phyloP scores from a whole-genome alignment of 2,113 vertebrate genomes.

The Oncorhynchus kisutch region DNA sequence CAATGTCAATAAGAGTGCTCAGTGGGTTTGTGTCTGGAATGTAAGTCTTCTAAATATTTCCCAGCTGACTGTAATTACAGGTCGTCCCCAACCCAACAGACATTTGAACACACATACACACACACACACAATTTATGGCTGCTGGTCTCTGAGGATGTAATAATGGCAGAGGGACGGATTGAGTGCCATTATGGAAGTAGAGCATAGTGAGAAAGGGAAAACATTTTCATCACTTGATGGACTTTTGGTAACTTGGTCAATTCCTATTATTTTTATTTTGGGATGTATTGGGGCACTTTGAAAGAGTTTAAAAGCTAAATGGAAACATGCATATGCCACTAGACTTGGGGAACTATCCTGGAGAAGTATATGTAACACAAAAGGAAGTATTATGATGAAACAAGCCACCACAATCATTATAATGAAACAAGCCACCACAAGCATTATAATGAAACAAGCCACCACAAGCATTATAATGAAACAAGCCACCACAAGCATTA shows the following conservation, averaged over 20 bases:
- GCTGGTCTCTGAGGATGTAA: neutral
- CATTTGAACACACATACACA: slow-evolving; percentile 43
- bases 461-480: rapidly evolving
- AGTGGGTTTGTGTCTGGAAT: slow-evolving; percentile 62
- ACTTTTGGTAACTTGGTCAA: slow-evolving; percentile 13
- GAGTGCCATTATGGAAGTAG: neutral
- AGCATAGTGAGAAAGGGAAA: neutral
- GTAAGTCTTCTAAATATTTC: slow-evolving; percentile 72
- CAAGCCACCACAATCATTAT: too few species aligned
- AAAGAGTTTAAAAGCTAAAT: slow-evolving; percentile 4
- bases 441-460: too few species aligned
- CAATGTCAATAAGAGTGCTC: slow-evolving; percentile 52
- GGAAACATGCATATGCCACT: slow-evolving; percentile 6
- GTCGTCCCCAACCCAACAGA: slow-evolving; percentile 62
- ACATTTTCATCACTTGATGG: neutral
- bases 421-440: too few species aligned
- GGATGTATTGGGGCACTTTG: neutral
- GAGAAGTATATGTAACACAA: slow-evolving; percentile 11
- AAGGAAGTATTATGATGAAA: slow-evolving; percentile 30
- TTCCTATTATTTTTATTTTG: slow-evolving; percentile 26
- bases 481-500: too few species aligned
- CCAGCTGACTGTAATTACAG: slow-evolving; percentile 75
- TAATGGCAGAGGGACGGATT: neutral
- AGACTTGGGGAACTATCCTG: slow-evolving; percentile 25
- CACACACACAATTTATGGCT: neutral